These are phyloP conservation scores for Ptilodon capucinus DNA, from an alignment of 2,888 invertebrate species.

Conservation along the genomic window DNA sequence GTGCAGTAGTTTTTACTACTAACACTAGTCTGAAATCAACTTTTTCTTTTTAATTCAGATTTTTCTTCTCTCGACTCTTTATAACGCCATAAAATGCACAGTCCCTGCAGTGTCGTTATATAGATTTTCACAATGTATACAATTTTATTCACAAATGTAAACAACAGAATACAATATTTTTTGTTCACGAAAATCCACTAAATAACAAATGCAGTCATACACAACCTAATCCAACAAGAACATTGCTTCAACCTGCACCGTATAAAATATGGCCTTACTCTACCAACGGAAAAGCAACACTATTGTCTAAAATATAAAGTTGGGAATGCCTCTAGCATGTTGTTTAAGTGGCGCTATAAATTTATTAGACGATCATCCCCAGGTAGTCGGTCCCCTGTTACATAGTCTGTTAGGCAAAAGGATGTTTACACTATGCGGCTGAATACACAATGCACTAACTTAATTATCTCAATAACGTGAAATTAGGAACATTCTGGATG, in stretches of 20 bases:
- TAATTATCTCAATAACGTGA: slow-evolving; percentile 40
- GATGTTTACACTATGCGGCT: slow-evolving; percentile 41
- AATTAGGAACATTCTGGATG: slow-evolving; percentile 25
- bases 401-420: slow-evolving; percentile 53
- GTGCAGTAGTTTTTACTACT: too few relatives aligned
- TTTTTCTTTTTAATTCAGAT: too few relatives aligned
- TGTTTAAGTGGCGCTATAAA: slow-evolving; percentile 37
- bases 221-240: slow-evolving; percentile 33
- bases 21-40: too few relatives aligned
- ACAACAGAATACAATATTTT: neutral
- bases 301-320: slow-evolving; percentile 9
- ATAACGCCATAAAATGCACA: too few relatives aligned
- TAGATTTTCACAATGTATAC: too few relatives aligned
- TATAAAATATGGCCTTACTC: slow-evolving; percentile 31
- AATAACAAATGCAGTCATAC: slow-evolving; percentile 26
- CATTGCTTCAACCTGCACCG: slow-evolving; percentile 24
- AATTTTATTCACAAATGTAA: neutral
- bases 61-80: too few relatives aligned
- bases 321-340: slow-evolving; percentile 8
- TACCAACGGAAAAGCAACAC: slow-evolving; percentile 8
- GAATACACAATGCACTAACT: slow-evolving; percentile 51
- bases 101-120: too few relatives aligned
- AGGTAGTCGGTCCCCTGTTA: slow-evolving; percentile 29
- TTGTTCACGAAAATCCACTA: slow-evolving; percentile 10
- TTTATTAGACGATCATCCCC: slow-evolving; percentile 47